Percentiles rank a stretch among this genome's conserved stretches.
Conservation (phyloP, 1,140 invertebrate species). For the Chrysopa pallens region DNA sequence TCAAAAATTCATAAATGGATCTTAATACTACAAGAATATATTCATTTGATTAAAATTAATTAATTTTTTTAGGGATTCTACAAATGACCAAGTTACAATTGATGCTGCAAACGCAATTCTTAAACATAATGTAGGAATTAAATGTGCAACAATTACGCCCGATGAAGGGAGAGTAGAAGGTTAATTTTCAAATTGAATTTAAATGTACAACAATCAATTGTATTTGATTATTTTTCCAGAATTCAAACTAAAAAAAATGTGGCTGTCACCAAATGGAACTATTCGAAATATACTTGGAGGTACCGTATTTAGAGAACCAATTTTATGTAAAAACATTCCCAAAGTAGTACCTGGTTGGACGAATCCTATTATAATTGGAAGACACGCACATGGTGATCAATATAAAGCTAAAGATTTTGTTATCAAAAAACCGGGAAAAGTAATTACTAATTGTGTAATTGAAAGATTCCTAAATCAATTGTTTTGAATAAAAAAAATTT, state of each 20-base stretch:
- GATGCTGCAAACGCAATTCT: constrained; percentile 73
- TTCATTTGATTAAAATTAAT: too few relatives aligned
- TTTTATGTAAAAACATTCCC: constrained; percentile 76
- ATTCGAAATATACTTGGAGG: constrained; percentile 82
- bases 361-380: constrained; percentile 63
- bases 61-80: constrained; percentile 46
- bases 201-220: constrained; percentile 1
- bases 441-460: constrained; percentile 10
- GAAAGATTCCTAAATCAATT: too few relatives aligned
- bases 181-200: constrained; percentile 16
- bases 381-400: constrained; percentile 81
- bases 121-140: constrained; percentile 83
- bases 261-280: constrained; percentile 79
- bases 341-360: constrained; percentile 74
- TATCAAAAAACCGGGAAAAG: constrained; percentile 47
- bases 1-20: too few relatives aligned
- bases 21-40: too few relatives aligned
- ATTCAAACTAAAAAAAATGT: constrained; percentile 88
- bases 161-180: constrained; percentile 79
- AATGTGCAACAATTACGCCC: constrained; percentile 82
- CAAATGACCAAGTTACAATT: constrained; percentile 74
- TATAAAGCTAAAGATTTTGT: constrained; percentile 80
- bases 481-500: too few relatives aligned
- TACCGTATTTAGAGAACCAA: constrained; percentile 80
- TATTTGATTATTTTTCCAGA: constrained; percentile 32